Base-by-base conservation (phyloP, 1,140 invertebrate genomes). In the Calliopsis andreniformis region DNA sequence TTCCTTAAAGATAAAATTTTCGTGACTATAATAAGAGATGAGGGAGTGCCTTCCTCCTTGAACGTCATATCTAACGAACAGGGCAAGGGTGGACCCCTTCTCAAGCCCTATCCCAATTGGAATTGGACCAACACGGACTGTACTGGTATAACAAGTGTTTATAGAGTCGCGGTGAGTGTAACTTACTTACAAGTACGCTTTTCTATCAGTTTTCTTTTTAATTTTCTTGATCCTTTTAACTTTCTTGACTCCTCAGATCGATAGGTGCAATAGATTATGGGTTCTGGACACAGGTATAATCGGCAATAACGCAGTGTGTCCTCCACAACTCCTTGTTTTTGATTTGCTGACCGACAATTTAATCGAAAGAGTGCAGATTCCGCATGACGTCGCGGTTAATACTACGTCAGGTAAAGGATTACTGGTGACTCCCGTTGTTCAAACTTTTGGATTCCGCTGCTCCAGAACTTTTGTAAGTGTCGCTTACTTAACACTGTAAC, bases 281-380 rank as follows among this genome's bases (percentile, higher is more conserved):
- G 92, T 93, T 3, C 85, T 93, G 82, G 93, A 93, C 67, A 80
- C 89, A 0, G 93, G 93, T 25, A 90, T 91, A 68, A 90, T 92
- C 20, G 91, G 87, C 0, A 83, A 89, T 2, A 71, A 78, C 0
- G 79, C 87, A 10, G 64, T 88, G 0, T 94, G 93, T 71, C 89
- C 90, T 0, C 89, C 93, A 0, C 89, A 93, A 68, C 67, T 94
- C 0, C 72, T 93, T 0, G 89, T 89, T 0, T 93, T 93, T 66
- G 89, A 93, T 81, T 83, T 93, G 6, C 49, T 62, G 6, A 92
- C 85, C 3, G 90, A 93, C 79, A 39, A 79, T n/a, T 83, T 93
- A 5, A 45, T 94, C 16, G 90, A 89, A 68, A 72, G 89, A 0
- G 84, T 93, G 32, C 80, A 73, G 49, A 88, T 93, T 69, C 89